Percentiles rank a stretch among this genome's conserved stretches.
Conservation (phyloP, 1,140 invertebrate genomes). For the Drosophila kohkoa region DNA sequence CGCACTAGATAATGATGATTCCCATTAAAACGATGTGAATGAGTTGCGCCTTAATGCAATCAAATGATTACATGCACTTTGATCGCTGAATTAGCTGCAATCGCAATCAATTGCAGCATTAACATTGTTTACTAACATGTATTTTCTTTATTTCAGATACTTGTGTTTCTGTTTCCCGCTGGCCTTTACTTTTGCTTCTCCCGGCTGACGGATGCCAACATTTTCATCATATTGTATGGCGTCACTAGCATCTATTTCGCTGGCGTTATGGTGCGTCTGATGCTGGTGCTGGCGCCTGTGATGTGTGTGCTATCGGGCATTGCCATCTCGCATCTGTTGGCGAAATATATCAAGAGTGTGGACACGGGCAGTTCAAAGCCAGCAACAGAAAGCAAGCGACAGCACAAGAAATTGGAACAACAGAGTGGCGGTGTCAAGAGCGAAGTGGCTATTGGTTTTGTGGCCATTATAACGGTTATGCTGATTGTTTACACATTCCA, state of each 20-base stretch:
- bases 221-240: conserved; percentile 98
- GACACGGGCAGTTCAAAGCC: conserved; percentile 86
- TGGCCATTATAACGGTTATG: conserved; percentile 93
- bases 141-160: conserved; percentile 86
- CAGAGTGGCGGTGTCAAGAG: conserved; percentile 94
- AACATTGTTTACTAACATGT: background rate
- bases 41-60: conserved; percentile 82
- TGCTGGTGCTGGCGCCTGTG: conserved; percentile 98
- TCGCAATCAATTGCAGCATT: background rate
- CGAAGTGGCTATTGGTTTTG: conserved; percentile 95
- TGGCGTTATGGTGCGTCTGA: conserved; percentile 99
- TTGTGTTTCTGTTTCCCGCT: conserved; percentile 97
- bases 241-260: conserved; percentile 99
- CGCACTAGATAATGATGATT: conserved; percentile 54
- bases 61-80: conserved; percentile 83
- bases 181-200: conserved; percentile 98
- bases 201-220: conserved; percentile 97
- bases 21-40: conserved; percentile 56
- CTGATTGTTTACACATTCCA: conserved; percentile 97
- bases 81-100: conserved; percentile 75
- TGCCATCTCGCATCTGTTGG: conserved; percentile 94
- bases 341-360: conserved; percentile 96
- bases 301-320: conserved; percentile 99
- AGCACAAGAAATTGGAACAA: conserved; percentile 90
- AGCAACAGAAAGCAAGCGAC: conserved; percentile 84